Evolutionary conservation across 2,797 vertebrate genomes (phyloP).

Genomic region (Sardinella longiceps): DNA sequence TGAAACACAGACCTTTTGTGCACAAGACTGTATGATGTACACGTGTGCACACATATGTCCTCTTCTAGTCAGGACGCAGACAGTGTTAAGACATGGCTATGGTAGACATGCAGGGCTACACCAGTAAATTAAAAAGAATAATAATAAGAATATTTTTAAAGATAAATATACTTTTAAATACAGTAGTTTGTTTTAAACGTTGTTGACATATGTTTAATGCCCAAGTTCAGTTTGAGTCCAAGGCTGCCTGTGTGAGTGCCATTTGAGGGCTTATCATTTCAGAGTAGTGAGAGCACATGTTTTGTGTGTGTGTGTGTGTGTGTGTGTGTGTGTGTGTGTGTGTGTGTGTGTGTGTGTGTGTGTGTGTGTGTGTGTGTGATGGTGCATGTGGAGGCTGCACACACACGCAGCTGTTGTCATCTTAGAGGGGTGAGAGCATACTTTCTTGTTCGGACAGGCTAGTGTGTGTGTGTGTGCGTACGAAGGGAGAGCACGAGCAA

Average conservation of each 20-base stretch:
- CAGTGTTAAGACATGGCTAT: no score
- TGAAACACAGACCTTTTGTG: no score
- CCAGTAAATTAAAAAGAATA: neutral
- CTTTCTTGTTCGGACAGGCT: neutral
- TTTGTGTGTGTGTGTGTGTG: neutral
- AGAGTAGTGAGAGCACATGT: neutral
- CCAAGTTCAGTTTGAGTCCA: neutral
- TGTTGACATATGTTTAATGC: neutral
- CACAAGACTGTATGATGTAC: no score
- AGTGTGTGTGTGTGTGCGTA: slow-evolving; percentile 1
- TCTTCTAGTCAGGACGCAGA: no score
- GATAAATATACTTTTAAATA: neutral
- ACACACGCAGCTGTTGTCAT: neutral
- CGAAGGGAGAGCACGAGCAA: neutral
- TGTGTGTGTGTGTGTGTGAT: neutral
- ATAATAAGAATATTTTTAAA: neutral
- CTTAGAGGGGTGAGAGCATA: slow-evolving; percentile 5
- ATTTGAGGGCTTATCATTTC: neutral
- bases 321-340: neutral
- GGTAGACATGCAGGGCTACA: neutral
- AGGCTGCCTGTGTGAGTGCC: neutral
- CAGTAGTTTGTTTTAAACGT: no score
- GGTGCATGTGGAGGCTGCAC: neutral
- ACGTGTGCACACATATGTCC: neutral
- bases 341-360: neutral